A percentile compares a stretch with the other conserved stretches of the same genome.
Conservation (phyloP, 2,888 invertebrate species). For the Ashinkailepas kermadecensis region DNA sequence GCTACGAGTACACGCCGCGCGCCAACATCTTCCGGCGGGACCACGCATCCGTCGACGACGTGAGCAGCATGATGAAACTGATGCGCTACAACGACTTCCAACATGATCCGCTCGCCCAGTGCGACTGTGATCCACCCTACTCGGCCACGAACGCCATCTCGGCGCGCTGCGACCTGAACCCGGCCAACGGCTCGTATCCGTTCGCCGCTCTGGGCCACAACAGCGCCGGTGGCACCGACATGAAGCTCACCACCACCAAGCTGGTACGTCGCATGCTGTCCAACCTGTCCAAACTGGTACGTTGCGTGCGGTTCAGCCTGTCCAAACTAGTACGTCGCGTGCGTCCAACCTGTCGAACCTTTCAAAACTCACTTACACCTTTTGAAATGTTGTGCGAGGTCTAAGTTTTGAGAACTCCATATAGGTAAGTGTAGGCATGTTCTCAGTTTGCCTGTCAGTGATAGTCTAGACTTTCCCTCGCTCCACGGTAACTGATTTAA, state of each 20-base stretch:
- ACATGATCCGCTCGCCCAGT: neutral
- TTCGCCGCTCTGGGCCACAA: slow-evolving; percentile 56
- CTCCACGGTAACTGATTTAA: too few species aligned
- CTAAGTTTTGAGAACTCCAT: too few species aligned
- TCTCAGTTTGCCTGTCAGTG: too few species aligned
- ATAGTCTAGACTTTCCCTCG: too few species aligned
- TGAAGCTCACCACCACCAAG: slow-evolving; percentile 52
- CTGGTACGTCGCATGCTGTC: slow-evolving; percentile 36
- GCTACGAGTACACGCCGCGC: neutral
- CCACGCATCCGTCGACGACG: neutral
- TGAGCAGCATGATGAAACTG: neutral
- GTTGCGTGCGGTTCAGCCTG: too few species aligned
- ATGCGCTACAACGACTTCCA: slow-evolving; percentile 17
- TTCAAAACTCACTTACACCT: too few species aligned
- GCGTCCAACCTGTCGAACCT: too few species aligned
- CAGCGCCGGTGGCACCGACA: slow-evolving; percentile 61
- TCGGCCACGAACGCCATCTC: slow-evolving; percentile 3
- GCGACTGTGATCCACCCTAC: neutral
- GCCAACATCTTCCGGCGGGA: neutral
- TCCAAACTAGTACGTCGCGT: too few species aligned
- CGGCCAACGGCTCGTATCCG: neutral
- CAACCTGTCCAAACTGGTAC: too few species aligned
- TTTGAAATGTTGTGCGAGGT: too few species aligned
- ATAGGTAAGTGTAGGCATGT: too few species aligned
- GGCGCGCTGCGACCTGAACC: slow-evolving; percentile 2